Evolutionary conservation across 2,888 invertebrate species (phyloP).

Genomic region (Lapara coniferarum): DNA sequence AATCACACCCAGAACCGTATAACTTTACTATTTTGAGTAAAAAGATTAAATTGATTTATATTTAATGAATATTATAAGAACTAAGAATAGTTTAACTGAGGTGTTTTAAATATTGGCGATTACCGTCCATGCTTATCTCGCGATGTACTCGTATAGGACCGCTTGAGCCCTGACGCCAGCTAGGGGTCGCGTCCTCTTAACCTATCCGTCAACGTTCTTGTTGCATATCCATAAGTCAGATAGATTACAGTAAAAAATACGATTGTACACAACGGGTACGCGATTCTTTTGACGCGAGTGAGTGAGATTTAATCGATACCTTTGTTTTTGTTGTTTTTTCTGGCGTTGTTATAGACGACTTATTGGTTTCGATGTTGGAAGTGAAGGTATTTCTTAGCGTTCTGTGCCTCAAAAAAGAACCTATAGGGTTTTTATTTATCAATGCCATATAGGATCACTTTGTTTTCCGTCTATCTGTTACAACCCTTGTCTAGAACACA

Average conservation of each 20-base stretch:
- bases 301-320: not conserved
- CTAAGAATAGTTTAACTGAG: not conserved
- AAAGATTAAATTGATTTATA: no score
- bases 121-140: conserved; percentile 25
- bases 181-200: conserved; percentile 65
- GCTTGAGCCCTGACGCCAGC: conserved; percentile 52
- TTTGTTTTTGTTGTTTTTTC: not conserved
- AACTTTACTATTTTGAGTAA: no score
- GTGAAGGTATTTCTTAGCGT: not conserved
- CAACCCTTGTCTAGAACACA: no score
- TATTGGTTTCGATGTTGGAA: not conserved
- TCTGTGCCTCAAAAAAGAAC: no score
- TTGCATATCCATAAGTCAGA: conserved; percentile 55
- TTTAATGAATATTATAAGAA: no score
- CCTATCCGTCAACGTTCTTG: conserved; percentile 53
- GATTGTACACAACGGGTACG: not conserved
- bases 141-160: conserved; percentile 12
- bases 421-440: no score
- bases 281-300: not conserved
- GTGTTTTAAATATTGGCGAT: conserved; percentile 22
- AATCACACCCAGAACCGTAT: no score
- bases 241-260: conserved; percentile 52
- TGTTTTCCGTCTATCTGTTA: no score
- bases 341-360: no score
- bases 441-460: no score